phyloP scores from a whole-genome alignment of 37 sponge, comb jelly and placozoan genomes.

The Diacarnus erythraeanus region DNA sequence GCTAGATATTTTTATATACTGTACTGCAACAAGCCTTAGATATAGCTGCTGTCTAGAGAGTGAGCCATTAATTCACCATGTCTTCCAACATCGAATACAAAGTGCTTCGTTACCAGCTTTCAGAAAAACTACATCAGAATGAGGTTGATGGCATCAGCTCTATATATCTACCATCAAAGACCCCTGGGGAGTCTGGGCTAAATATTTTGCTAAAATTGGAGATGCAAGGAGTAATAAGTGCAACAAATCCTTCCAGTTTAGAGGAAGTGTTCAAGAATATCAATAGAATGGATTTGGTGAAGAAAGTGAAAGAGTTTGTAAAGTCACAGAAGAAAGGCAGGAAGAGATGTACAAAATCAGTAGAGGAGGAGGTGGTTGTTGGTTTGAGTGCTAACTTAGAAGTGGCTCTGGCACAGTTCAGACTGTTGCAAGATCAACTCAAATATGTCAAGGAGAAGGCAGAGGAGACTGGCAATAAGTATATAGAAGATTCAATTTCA shows the following conservation, averaged over 20 bases:
- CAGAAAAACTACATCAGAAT: not conserved
- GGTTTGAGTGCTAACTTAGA: constrained; percentile 5
- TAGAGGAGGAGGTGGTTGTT: not conserved
- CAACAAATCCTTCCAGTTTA: constrained; percentile 13
- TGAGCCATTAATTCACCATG: too few relatives aligned
- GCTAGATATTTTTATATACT: too few relatives aligned
- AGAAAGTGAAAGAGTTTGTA: constrained; percentile 8
- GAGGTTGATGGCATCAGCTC: not conserved
- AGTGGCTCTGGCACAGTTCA: constrained; percentile 2
- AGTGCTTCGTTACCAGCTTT: not conserved
- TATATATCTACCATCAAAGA: not conserved
- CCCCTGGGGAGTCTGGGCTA: not conserved
- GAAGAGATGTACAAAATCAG: not conserved
- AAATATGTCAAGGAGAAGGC: not conserved
- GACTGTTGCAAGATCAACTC: constrained; percentile 12
- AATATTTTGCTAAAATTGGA: constrained; percentile 18
- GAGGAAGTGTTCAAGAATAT: constrained; percentile 23
- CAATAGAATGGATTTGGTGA: constrained; percentile 26
- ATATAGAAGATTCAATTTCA: too few relatives aligned
- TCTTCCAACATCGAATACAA: too few relatives aligned
- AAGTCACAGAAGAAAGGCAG: not conserved
- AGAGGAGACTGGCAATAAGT: too few relatives aligned
- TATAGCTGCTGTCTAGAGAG: too few relatives aligned
- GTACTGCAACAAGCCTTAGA: too few relatives aligned
- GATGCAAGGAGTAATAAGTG: constrained; percentile 18